These are phyloP conservation scores for Maccullochella peelii DNA, from an alignment of 2,113 vertebrate genomes.

Conservation along the genomic window DNA sequence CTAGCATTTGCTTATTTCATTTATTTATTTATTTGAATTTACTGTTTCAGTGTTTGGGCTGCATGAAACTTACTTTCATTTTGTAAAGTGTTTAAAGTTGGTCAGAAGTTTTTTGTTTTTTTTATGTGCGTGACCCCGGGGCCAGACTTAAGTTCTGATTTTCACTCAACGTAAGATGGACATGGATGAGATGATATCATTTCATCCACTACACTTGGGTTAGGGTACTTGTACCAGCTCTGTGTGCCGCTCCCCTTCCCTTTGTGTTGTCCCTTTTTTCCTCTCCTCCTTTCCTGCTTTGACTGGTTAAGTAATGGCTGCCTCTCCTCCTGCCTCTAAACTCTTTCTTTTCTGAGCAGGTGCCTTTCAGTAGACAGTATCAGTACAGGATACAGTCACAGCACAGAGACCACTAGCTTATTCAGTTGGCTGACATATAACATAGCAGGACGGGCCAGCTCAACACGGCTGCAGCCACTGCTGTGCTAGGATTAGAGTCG, in stretches of 20 bases:
- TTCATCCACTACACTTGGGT: constrained; percentile 10
- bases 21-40: constrained; percentile 13
- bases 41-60: constrained; percentile 25
- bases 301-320: constrained; percentile 75
- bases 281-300: constrained; percentile 64
- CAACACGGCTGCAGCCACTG: constrained; percentile 17
- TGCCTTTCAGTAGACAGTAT: constrained; percentile 60
- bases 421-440: constrained; percentile 55
- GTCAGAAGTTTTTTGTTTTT: neutral
- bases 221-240: constrained; percentile 40
- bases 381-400: constrained; percentile 51
- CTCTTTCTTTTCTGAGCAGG: constrained; percentile 80
- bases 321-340: constrained; percentile 73
- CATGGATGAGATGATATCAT: constrained; percentile 2
- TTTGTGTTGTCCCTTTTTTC: constrained; percentile 66
- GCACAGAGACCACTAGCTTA: constrained; percentile 52
- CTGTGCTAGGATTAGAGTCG: constrained; percentile 42
- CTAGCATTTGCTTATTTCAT: constrained; percentile 15
- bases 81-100: constrained; percentile 10
- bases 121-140: neutral
- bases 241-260: constrained; percentile 55
- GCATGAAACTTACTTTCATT: constrained; percentile 20
- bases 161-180: constrained; percentile 1
- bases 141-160: constrained; percentile 3
- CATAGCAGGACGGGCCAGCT: constrained; percentile 34